These are phyloP conservation scores for Leuciscus waleckii DNA, from an alignment of 2,797 vertebrate genomes.

Conservation along the genomic window DNA sequence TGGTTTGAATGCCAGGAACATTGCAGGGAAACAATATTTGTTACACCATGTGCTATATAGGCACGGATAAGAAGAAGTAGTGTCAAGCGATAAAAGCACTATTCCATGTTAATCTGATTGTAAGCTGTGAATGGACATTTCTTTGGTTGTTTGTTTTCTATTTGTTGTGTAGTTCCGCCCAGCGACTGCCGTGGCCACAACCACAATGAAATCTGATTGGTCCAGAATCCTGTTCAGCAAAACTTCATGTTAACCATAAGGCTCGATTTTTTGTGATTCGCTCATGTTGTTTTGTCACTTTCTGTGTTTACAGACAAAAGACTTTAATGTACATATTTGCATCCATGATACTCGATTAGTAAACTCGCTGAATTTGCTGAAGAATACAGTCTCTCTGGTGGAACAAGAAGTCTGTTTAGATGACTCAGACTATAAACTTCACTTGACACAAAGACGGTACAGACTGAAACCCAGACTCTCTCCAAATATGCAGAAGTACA, in stretches of 20 bases:
- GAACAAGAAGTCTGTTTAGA: neutral
- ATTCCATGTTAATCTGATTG: neutral
- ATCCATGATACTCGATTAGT: neutral
- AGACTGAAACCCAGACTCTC: constrained; percentile 5
- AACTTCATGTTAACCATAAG: neutral
- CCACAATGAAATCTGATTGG: neutral
- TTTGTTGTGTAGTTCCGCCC: neutral
- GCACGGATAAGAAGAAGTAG: neutral
- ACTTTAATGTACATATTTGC: neutral
- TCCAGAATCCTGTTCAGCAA: neutral
- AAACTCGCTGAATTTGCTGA: neutral
- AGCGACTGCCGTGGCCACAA: neutral
- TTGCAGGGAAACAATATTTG: neutral
- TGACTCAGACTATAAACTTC: constrained; percentile 20
- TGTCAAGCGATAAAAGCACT: neutral
- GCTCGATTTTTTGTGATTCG: no score
- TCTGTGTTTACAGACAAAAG: neutral
- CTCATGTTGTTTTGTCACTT: neutral
- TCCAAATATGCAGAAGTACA: constrained; percentile 19
- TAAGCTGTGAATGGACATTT: neutral
- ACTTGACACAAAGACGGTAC: constrained; percentile 20
- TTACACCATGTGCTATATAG: neutral
- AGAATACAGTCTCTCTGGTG: neutral
- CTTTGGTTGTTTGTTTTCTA: neutral
- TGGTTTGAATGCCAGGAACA: neutral